Percentiles rank a stretch among this genome's conserved stretches.
Conservation (phyloP, 2,113 vertebrate genomes). For the Heterochromis multidens region DNA sequence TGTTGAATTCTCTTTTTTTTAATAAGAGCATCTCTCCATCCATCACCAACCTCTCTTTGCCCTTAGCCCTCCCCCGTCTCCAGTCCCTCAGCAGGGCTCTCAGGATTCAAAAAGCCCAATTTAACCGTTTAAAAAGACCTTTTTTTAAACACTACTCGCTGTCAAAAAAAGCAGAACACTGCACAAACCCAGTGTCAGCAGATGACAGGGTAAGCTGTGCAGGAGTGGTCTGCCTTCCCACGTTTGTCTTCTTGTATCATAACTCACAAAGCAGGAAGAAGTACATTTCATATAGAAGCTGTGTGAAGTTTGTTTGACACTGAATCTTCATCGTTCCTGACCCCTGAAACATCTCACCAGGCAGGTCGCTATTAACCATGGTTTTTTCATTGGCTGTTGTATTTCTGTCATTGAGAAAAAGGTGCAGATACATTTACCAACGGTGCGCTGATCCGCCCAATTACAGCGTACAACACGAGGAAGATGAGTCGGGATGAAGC, state of each 20-base stretch:
- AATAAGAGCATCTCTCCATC: not conserved
- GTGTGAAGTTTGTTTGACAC: not conserved
- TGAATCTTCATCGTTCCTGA: not conserved
- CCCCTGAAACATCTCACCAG: too few species aligned
- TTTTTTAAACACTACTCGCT: not conserved
- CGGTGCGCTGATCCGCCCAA: not conserved
- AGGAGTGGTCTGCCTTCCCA: not conserved
- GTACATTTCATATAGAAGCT: not conserved
- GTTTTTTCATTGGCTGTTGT: too few species aligned
- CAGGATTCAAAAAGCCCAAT: not conserved
- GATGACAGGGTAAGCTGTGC: not conserved
- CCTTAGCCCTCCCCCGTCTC: not conserved
- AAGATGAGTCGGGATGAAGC: not conserved
- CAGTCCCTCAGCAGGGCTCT: not conserved
- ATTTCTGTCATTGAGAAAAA: too few species aligned
- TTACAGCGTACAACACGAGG: not conserved
- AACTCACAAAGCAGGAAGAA: not conserved
- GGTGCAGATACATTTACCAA: not conserved
- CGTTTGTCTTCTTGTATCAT: not conserved
- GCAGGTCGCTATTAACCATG: too few species aligned
- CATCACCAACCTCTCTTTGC: not conserved
- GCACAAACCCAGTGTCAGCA: not conserved
- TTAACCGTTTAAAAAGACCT: not conserved
- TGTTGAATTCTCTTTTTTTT: not conserved
- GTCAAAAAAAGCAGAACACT: not conserved